Evolutionary conservation across 1,140 invertebrate genomes (phyloP).

Genomic region (Temnothorax curvispinosus): DNA sequence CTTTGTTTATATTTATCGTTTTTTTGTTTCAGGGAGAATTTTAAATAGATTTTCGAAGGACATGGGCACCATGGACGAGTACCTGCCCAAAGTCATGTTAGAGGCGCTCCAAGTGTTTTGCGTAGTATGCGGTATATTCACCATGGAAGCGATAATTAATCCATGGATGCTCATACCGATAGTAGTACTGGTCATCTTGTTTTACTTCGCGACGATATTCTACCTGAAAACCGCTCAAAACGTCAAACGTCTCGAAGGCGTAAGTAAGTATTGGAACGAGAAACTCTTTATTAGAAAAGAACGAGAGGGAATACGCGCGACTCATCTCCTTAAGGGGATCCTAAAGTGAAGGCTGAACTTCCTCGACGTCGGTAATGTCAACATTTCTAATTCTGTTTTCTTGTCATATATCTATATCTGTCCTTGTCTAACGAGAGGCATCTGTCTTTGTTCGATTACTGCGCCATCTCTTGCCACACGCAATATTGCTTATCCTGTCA

Average conservation of each 20-base stretch:
- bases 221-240: conserved; percentile 89
- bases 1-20: not conserved
- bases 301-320: not conserved
- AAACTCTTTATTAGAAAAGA: not conserved
- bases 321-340: too few species aligned
- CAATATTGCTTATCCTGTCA: too few species aligned
- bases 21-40: not conserved
- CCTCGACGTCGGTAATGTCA: too few species aligned
- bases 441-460: too few species aligned
- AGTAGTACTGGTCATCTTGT: conserved; percentile 85
- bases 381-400: too few species aligned
- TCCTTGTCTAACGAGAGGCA: too few species aligned
- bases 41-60: conserved; percentile 82
- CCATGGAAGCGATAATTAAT: conserved; percentile 87
- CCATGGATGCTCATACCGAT: conserved; percentile 87
- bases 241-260: conserved; percentile 87
- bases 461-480: too few species aligned
- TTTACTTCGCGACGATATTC: conserved; percentile 86
- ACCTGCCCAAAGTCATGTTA: conserved; percentile 90
- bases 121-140: conserved; percentile 84
- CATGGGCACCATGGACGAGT: conserved; percentile 93
- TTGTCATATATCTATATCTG: too few species aligned
- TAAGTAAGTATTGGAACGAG: conserved; percentile 79
- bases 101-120: conserved; percentile 87
- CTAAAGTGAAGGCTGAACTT: too few species aligned